A percentile compares a stretch with the other conserved stretches of the same genome.
Conservation (phyloP, 1,140 invertebrate genomes). For the Hyphantria cunea region DNA sequence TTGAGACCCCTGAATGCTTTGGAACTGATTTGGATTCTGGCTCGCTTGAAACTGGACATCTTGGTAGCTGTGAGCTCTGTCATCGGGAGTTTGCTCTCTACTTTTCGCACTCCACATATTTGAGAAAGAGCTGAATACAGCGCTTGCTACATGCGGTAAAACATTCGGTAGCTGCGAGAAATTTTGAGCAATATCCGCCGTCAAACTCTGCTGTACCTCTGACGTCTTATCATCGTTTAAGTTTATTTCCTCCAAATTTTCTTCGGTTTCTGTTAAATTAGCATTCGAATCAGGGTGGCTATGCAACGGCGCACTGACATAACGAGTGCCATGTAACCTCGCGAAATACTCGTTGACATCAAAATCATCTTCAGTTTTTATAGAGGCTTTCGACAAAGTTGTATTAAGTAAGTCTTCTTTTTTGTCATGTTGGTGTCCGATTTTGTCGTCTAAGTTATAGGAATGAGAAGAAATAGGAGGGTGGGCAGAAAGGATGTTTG, state of each 20-base stretch:
- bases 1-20: not conserved
- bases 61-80: conserved; percentile 14
- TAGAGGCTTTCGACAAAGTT: conserved; percentile 46
- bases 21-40: not conserved
- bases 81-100: conserved; percentile 61
- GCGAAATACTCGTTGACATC: conserved; percentile 78
- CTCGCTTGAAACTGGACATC: not conserved
- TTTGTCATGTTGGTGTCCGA: conserved; percentile 26
- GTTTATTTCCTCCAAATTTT: conserved; percentile 74
- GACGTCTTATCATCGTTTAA: conserved; percentile 62
- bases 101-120: conserved; percentile 75
- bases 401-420: conserved; percentile 22
- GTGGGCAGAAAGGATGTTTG: not conserved
- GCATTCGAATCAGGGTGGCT: conserved; percentile 51
- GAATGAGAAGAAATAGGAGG: conserved; percentile 9
- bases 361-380: conserved; percentile 71
- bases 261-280: conserved; percentile 53
- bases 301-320: conserved; percentile 66
- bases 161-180: conserved; percentile 81
- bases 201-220: conserved; percentile 73
- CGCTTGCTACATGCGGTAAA: conserved; percentile 82
- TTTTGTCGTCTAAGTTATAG: conserved; percentile 19
- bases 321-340: conserved; percentile 69
- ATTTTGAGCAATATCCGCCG: conserved; percentile 81
- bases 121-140: conserved; percentile 83